These are phyloP conservation scores for Bombus difficillimus DNA, from an alignment of 1,140 invertebrate genomes.

Conservation along the genomic window DNA sequence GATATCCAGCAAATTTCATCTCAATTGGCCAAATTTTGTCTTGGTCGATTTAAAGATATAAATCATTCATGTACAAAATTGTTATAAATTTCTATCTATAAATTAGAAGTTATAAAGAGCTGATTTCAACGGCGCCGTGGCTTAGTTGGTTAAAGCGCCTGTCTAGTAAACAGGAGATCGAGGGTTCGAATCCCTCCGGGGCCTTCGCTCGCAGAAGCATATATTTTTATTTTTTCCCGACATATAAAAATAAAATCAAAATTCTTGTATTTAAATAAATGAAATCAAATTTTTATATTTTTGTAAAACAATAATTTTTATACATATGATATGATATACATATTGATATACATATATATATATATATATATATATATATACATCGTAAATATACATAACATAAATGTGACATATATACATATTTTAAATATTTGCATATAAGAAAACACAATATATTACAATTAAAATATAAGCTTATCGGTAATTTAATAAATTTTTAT, in stretches of 20 bases:
- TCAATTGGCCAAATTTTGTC: too few species aligned
- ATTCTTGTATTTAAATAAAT: background rate
- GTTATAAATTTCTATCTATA: rapidly evolving
- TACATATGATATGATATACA: background rate
- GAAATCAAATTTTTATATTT: background rate
- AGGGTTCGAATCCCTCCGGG: conserved; percentile 78
- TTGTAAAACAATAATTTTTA: background rate
- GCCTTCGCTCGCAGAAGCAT: conserved; percentile 49
- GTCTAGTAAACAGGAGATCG: conserved; percentile 85
- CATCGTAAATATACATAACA: background rate
- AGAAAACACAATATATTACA: background rate
- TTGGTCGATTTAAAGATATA: background rate
- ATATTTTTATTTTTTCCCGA: background rate
- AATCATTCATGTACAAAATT: background rate
- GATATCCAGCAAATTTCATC: too few species aligned
- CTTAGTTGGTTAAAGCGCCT: conserved; percentile 85
- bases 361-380: too few species aligned
- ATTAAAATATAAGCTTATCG: background rate
- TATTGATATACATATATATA: too few species aligned
- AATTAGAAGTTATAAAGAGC: rapidly evolving
- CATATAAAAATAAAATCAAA: background rate
- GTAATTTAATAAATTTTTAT: background rate
- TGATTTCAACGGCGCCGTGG: conserved; percentile 80
- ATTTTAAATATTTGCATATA: background rate
- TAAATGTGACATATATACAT: background rate